phyloP scores from a whole-genome alignment of 2,113 vertebrate genomes.

The Gobius niger region DNA sequence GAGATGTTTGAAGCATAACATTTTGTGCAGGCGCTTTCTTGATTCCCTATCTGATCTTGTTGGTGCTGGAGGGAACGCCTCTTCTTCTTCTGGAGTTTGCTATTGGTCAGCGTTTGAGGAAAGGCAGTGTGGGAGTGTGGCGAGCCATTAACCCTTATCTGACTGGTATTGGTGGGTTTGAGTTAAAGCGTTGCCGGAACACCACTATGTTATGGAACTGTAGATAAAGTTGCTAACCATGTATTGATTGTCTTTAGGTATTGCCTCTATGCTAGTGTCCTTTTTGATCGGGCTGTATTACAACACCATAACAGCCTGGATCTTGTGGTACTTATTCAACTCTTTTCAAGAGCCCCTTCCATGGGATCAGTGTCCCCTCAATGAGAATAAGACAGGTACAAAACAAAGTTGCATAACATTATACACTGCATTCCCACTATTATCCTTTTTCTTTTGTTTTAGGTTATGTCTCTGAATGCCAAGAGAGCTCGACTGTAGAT shows the following conservation, averaged over 20 bases:
- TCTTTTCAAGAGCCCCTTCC: constrained; percentile 80
- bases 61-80: constrained; percentile 88
- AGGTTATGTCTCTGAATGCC: constrained; percentile 83
- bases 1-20: neutral
- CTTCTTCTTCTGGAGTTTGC: constrained; percentile 90
- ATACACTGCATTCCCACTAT: neutral
- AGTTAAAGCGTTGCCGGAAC: neutral
- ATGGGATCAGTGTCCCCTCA: constrained; percentile 84
- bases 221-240: neutral
- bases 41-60: constrained; percentile 91
- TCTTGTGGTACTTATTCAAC: constrained; percentile 71
- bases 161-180: constrained; percentile 85
- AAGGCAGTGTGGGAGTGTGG: constrained; percentile 87
- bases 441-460: constrained; percentile 13
- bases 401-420: neutral
- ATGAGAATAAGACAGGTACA: constrained; percentile 80
- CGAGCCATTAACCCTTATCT: constrained; percentile 83
- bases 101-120: constrained; percentile 89
- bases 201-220: neutral
- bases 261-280: constrained; percentile 88
- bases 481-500: constrained; percentile 84
- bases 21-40: constrained; percentile 86
- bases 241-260: constrained; percentile 67
- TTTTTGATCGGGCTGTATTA: constrained; percentile 88
- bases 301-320: constrained; percentile 88